Evolutionary conservation across 2,797 vertebrate genomes (phyloP).

Genomic region (Novumbra hubbsi): DNA sequence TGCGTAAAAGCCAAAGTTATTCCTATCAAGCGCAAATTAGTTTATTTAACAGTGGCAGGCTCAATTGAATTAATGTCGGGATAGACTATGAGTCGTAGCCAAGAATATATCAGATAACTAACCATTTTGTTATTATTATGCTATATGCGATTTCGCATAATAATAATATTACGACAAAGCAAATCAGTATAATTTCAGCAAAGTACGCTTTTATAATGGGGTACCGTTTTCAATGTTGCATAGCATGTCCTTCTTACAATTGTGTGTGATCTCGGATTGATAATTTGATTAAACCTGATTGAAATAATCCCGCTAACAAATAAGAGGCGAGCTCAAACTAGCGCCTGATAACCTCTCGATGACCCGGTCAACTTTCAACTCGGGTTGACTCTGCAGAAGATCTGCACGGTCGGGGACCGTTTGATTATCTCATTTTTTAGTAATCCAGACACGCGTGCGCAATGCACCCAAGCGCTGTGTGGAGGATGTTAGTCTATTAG

Average conservation of each 20-base stretch:
- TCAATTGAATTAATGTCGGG: not conserved
- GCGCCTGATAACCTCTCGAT: constrained; percentile 43
- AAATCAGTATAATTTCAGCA: not conserved
- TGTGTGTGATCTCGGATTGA: not conserved
- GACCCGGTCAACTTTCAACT: constrained; percentile 64
- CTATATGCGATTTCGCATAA: not conserved
- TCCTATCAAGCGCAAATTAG: not conserved
- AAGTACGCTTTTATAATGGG: not conserved
- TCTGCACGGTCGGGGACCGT: constrained; percentile 27
- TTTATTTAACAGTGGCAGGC: not conserved
- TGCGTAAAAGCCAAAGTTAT: not conserved
- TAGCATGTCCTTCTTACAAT: too few species aligned
- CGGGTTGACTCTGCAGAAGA: constrained; percentile 23
- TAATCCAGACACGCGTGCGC: constrained; percentile 60
- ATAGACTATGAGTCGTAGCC: not conserved
- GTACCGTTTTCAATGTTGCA: too few species aligned
- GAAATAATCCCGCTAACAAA: constrained; percentile 1
- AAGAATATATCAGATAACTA: not conserved
- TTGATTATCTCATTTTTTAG: constrained; percentile 49
- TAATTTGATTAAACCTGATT: not conserved
- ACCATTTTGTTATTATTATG: not conserved
- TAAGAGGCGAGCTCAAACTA: constrained; percentile 2
- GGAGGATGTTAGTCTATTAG: not conserved
- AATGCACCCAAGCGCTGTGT: constrained; percentile 7
- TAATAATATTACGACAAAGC: not conserved